Percentiles rank a stretch among this genome's conserved stretches.
These are phyloP conservation scores for Cylas formicarius DNA, from an alignment of 1,140 invertebrate species.

Conservation along the genomic window DNA sequence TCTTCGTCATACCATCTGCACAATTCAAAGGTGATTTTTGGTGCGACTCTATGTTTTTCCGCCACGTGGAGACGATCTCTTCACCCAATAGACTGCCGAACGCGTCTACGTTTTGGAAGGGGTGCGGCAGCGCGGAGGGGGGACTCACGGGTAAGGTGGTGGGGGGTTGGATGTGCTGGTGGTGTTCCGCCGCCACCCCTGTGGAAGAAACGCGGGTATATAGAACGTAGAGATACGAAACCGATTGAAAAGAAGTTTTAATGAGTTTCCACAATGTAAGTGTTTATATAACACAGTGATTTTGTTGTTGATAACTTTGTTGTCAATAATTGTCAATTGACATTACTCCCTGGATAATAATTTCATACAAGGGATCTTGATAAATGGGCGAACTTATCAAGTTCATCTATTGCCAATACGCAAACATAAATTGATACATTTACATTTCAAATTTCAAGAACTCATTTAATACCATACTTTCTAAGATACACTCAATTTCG, in stretches of 20 bases:
- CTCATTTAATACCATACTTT: no score
- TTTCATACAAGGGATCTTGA: no score
- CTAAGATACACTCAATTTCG: no score
- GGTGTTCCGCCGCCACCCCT: slow-evolving; percentile 39
- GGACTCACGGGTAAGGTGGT: slow-evolving; percentile 35
- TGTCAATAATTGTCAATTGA: no score
- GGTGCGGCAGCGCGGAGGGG: slow-evolving; percentile 48
- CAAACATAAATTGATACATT: no score
- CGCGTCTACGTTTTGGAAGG: slow-evolving; percentile 61
- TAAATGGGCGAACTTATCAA: no score
- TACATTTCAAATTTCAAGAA: no score
- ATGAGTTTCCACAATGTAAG: no score
- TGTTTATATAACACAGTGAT: background rate
- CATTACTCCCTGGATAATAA: no score
- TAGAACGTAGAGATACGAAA: background rate
- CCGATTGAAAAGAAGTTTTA: no score
- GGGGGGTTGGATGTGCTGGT: slow-evolving; percentile 35
- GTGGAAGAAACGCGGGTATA: slow-evolving; percentile 3
- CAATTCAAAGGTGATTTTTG: slow-evolving; percentile 42
- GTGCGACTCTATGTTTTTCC: slow-evolving; percentile 57
- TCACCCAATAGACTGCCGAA: slow-evolving; percentile 66
- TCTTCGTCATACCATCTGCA: slow-evolving; percentile 22
- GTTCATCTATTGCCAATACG: no score
- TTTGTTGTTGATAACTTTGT: no score
- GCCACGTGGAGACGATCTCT: slow-evolving; percentile 71